Percentiles rank a stretch among this genome's conserved stretches.
Conservation (phyloP, 2,797 vertebrate genomes). For the Todus mexicanus region DNA sequence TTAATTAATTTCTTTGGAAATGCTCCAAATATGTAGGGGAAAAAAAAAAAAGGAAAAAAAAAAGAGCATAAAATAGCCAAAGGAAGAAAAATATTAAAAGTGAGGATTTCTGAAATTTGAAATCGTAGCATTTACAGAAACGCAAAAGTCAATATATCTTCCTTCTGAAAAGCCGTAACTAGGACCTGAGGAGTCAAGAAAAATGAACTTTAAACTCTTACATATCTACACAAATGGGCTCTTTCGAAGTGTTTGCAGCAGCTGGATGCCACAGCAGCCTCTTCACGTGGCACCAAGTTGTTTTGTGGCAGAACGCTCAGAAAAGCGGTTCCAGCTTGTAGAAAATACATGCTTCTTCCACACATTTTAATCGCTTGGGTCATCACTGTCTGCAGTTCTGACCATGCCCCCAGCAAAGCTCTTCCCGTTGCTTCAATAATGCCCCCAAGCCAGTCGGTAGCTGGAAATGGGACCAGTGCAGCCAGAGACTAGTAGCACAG, state of each 20-base stretch:
- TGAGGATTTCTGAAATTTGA: not conserved
- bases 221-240: not conserved
- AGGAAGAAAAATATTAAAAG: not conserved
- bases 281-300: not conserved
- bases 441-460: not conserved
- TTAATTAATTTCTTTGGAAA: slow-evolving; percentile 56
- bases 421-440: not conserved
- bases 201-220: slow-evolving; percentile 49
- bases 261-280: not conserved
- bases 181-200: slow-evolving; percentile 25
- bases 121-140: not conserved
- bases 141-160: slow-evolving; percentile 9
- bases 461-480: not conserved
- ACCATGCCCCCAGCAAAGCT: not conserved
- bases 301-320: not conserved
- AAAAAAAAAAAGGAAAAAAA: not conserved
- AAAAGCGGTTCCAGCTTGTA: not conserved
- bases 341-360: not conserved
- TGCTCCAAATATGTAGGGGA: not conserved
- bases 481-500: not conserved
- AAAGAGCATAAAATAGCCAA: not conserved
- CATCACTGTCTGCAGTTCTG: not conserved
- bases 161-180: not conserved
- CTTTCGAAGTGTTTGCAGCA: slow-evolving; percentile 10
- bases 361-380: not conserved